Conservation (phyloP, 53 echinoderm and acorn worm species). For the Echinometra lucunter region DNA sequence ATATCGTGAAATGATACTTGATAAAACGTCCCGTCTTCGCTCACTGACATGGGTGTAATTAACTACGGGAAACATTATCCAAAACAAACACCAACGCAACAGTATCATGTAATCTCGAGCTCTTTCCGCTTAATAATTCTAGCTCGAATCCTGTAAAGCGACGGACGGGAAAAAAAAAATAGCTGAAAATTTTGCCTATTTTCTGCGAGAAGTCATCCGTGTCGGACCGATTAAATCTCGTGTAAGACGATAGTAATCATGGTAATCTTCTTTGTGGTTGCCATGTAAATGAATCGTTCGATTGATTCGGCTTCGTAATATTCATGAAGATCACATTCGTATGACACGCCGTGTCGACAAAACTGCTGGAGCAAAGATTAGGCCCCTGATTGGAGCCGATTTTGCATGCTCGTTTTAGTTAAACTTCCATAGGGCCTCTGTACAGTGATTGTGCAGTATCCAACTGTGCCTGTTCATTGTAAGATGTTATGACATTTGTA, state of each 20-base stretch:
- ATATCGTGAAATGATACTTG: neutral
- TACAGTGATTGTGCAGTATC: neutral
- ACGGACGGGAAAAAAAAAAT: neutral
- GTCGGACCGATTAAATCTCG: neutral
- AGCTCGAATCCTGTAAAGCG: neutral
- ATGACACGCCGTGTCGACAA: neutral
- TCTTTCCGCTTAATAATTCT: neutral
- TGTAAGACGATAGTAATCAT: constrained; percentile 22
- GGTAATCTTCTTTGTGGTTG: constrained; percentile 26
- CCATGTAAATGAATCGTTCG: neutral
- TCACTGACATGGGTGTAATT: constrained; percentile 5
- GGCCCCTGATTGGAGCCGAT: neutral
- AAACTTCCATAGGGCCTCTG: neutral
- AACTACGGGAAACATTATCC: constrained; percentile 42
- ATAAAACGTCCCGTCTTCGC: neutral
- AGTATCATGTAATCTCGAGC: neutral
- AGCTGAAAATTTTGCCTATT: neutral
- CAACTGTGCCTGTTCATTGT: no score
- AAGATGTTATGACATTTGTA: no score
- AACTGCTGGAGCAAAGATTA: neutral
- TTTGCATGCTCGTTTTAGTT: neutral
- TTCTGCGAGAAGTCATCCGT: neutral
- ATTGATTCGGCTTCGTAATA: neutral
- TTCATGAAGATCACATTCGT: neutral
- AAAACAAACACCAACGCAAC: constrained; percentile 24